Evolutionary conservation across 2,113 vertebrate species (phyloP).

Genomic region (Pica pica): DNA sequence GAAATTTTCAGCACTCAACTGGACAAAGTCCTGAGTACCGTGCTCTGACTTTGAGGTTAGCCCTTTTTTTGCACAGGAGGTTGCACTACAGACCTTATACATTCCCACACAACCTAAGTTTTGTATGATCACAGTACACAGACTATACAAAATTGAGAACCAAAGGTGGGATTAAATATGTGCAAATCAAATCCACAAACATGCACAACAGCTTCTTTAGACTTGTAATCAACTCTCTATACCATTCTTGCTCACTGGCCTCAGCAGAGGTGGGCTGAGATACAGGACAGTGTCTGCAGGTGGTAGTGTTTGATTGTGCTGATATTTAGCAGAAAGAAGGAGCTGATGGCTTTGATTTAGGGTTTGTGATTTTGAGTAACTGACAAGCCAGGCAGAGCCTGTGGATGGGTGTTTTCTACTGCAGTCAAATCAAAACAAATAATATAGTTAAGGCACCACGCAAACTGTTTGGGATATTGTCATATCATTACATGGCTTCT

Average conservation of each 20-base stretch:
- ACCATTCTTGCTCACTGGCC: neutral
- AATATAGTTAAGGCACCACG: neutral
- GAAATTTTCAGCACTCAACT: neutral
- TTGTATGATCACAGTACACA: accelerated
- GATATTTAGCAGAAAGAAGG: neutral
- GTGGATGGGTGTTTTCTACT: neutral
- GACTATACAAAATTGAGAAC: neutral
- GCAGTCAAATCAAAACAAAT: constrained; percentile 21
- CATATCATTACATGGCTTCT: neutral
- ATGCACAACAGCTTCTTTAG: neutral
- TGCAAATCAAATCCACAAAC: neutral
- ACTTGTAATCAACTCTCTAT: neutral
- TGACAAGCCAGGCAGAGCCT: neutral
- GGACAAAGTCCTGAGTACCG: neutral
- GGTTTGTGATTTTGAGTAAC: neutral
- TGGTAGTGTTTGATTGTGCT: constrained; percentile 18
- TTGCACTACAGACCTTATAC: neutral
- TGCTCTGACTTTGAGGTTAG: neutral
- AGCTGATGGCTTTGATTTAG: neutral
- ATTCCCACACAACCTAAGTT: neutral
- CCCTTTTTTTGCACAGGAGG: neutral
- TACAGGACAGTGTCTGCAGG: neutral
- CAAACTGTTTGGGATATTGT: constrained; percentile 1
- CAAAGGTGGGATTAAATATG: neutral
- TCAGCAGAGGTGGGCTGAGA: neutral